Evolutionary conservation across 2,797 vertebrate species (phyloP).

Genomic region (Nothura maculosa): DNA sequence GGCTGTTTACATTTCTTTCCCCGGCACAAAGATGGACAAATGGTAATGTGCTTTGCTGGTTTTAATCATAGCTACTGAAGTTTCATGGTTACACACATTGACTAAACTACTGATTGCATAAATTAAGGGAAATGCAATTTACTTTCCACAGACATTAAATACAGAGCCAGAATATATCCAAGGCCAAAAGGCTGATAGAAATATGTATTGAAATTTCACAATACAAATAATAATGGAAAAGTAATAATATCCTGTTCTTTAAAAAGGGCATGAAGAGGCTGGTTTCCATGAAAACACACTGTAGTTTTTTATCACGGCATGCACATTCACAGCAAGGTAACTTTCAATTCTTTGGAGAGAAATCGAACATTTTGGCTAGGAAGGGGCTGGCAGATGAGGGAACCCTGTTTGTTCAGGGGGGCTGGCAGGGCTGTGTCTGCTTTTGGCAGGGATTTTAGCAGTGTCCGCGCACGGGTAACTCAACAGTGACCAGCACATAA

Average conservation of each 20-base stretch:
- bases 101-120: conserved; percentile 6
- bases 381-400: background rate
- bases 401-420: background rate
- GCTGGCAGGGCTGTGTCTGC: background rate
- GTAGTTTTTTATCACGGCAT: background rate
- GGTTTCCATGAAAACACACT: conserved; percentile 1
- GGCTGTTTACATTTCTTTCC: background rate
- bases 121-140: conserved; percentile 67
- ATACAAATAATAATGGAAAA: conserved; percentile 27
- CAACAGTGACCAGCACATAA: background rate
- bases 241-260: background rate
- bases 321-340: background rate
- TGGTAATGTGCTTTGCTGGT: background rate
- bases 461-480: background rate
- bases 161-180: background rate
- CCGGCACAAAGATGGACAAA: background rate
- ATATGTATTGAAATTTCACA: background rate
- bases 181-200: background rate
- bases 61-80: conserved; percentile 37
- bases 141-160: conserved; percentile 24
- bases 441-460: background rate
- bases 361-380: background rate
- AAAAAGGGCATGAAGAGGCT: background rate
- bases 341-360: background rate
- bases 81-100: background rate